Percentiles rank a stretch among this genome's conserved stretches.
phyloP scores from a whole-genome alignment of 1,140 invertebrate species.

The Steinernema feltiae region DNA sequence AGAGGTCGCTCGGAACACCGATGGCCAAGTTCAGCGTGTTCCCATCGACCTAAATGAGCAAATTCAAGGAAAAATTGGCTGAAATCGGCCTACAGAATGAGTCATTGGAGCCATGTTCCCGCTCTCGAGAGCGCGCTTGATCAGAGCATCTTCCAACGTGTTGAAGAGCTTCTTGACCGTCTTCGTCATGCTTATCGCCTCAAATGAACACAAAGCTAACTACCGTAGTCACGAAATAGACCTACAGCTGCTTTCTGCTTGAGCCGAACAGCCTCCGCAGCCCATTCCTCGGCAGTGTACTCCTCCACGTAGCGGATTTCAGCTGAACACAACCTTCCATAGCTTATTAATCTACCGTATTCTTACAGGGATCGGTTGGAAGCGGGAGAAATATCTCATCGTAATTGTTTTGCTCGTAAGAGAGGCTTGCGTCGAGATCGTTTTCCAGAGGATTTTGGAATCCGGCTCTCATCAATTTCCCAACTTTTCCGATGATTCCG shows the following conservation, averaged over 20 bases:
- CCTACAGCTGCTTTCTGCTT: background rate
- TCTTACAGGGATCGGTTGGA: background rate
- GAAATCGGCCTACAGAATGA: no score
- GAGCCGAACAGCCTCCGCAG: background rate
- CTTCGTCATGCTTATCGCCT: background rate
- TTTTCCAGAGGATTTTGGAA: background rate
- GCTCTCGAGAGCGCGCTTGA: background rate
- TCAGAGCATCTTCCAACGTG: background rate
- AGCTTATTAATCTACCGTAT: no score
- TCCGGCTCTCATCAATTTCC: background rate
- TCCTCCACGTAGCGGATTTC: background rate
- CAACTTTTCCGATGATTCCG: background rate
- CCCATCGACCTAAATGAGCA: no score
- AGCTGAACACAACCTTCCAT: no score
- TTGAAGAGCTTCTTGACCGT: background rate
- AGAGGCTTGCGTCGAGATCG: background rate
- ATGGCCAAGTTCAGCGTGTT: background rate
- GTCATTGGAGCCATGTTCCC: background rate
- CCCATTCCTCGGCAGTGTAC: background rate
- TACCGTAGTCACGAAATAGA: background rate
- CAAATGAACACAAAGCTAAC: background rate
- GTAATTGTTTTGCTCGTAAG: background rate
- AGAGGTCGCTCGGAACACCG: background rate
- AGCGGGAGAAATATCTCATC: background rate
- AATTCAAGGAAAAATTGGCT: no score